phyloP scores from a whole-genome alignment of 2,888 invertebrate genomes.

The Ophion ellenae region DNA sequence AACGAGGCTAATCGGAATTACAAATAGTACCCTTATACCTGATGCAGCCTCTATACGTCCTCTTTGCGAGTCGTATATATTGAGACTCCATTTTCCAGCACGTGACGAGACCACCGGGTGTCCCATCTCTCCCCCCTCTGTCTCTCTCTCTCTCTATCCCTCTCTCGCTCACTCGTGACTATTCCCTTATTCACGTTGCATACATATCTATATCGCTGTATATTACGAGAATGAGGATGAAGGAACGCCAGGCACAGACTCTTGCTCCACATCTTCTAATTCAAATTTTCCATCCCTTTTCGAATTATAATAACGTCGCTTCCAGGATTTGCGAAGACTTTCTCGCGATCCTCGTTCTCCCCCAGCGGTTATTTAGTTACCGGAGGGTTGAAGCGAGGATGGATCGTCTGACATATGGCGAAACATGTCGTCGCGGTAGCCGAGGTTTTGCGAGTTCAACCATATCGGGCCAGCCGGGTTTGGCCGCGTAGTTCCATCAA shows the following conservation, averaged over 20 bases:
- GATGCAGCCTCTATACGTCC: slow-evolving; percentile 62
- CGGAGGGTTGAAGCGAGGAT: slow-evolving; percentile 31
- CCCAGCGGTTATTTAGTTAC: slow-evolving; percentile 62
- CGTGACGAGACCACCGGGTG: slow-evolving; percentile 67
- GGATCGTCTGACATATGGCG: slow-evolving; percentile 61
- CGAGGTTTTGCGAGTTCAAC: slow-evolving; percentile 13
- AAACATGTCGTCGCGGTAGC: slow-evolving; percentile 41
- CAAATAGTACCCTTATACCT: slow-evolving; percentile 76
- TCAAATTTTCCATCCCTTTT: slow-evolving; percentile 70
- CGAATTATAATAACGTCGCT: slow-evolving; percentile 70
- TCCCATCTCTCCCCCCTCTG: slow-evolving; percentile 44
- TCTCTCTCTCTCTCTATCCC: slow-evolving; percentile 51
- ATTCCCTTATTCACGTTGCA: slow-evolving; percentile 40
- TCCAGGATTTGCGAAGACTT: slow-evolving; percentile 59
- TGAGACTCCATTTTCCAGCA: slow-evolving; percentile 61
- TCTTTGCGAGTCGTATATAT: slow-evolving; percentile 62
- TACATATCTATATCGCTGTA: slow-evolving; percentile 41
- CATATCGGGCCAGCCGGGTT: background rate
- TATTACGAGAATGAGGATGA: slow-evolving; percentile 45
- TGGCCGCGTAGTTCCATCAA: background rate
- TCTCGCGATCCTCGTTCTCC: slow-evolving; percentile 56
- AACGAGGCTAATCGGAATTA: slow-evolving; percentile 81
- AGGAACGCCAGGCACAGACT: slow-evolving; percentile 62
- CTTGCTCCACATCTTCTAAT: slow-evolving; percentile 67
- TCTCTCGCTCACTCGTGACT: slow-evolving; percentile 44